A percentile compares a stretch with the other conserved stretches of the same genome.
Conservation (phyloP, 2,888 invertebrate species). For the Drosophila percnosoma region DNA sequence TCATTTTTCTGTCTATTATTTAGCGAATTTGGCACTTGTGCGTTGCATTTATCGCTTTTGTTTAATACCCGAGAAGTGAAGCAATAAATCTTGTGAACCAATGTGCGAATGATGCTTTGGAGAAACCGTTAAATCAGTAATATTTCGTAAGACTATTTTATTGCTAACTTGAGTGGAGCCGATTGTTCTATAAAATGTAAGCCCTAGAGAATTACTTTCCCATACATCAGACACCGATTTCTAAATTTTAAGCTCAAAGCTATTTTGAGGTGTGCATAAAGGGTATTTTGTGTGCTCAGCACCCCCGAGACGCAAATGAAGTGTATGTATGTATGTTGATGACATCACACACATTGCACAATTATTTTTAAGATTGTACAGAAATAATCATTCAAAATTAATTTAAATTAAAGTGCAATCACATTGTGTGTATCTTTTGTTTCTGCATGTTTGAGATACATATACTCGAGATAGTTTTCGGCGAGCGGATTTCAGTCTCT, state of each 20-base stretch:
- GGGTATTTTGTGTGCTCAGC: conserved; percentile 15
- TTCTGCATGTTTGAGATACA: conserved; percentile 12
- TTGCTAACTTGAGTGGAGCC: neutral
- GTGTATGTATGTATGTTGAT: conserved; percentile 12
- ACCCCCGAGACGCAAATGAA: conserved; percentile 1
- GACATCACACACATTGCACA: conserved; percentile 54
- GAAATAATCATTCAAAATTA: conserved; percentile 37
- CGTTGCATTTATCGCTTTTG: conserved; percentile 23
- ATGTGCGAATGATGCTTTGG: conserved; percentile 1
- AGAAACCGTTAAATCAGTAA: neutral
- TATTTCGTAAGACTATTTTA: neutral
- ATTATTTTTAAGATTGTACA: conserved; percentile 37
- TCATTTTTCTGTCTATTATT: conserved; percentile 21
- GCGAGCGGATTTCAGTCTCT: conserved; percentile 39
- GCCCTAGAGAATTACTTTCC: neutral
- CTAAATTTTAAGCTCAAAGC: neutral
- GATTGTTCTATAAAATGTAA: neutral
- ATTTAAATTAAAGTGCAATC: conserved; percentile 58
- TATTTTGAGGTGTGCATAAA: neutral
- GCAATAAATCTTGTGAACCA: neutral
- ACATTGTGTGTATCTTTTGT: conserved; percentile 27
- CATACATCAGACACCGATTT: neutral
- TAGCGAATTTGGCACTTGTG: conserved; percentile 45
- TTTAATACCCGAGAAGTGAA: neutral
- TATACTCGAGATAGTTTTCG: conserved; percentile 35